phyloP scores from a whole-genome alignment of 2,113 vertebrate genomes.

The Bombycilla garrulus region DNA sequence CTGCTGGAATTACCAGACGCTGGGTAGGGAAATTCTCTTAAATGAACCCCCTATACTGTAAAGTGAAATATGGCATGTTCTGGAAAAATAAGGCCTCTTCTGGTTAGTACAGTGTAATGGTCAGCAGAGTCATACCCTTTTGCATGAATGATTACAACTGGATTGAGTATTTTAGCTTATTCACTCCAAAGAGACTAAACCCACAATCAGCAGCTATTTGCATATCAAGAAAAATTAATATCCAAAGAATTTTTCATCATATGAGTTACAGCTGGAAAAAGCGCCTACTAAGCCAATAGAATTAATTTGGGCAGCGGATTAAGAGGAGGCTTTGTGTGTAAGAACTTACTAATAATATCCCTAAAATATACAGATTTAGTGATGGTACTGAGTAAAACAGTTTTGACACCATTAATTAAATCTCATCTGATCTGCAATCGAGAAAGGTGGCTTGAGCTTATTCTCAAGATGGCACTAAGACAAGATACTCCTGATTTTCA shows the following conservation, averaged over 20 bases:
- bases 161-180: neutral
- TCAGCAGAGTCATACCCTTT: neutral
- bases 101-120: neutral
- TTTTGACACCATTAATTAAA: neutral
- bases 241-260: neutral
- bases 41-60: neutral
- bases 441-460: neutral
- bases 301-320: neutral
- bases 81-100: constrained; percentile 21
- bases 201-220: neutral
- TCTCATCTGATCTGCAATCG: neutral
- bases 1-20: constrained; percentile 12
- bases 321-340: neutral
- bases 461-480: neutral
- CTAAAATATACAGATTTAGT: neutral
- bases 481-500: neutral
- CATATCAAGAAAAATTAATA: neutral
- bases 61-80: neutral
- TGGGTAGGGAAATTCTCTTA: neutral
- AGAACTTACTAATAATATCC: neutral
- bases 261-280: neutral
- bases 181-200: neutral
- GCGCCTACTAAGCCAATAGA: neutral
- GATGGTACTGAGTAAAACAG: neutral
- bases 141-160: neutral